A percentile compares a stretch with the other conserved stretches of the same genome.
These are phyloP conservation scores for Nematostella vectensis DNA, from an alignment of 92 coral and sea anemone species.

Conservation along the genomic window DNA sequence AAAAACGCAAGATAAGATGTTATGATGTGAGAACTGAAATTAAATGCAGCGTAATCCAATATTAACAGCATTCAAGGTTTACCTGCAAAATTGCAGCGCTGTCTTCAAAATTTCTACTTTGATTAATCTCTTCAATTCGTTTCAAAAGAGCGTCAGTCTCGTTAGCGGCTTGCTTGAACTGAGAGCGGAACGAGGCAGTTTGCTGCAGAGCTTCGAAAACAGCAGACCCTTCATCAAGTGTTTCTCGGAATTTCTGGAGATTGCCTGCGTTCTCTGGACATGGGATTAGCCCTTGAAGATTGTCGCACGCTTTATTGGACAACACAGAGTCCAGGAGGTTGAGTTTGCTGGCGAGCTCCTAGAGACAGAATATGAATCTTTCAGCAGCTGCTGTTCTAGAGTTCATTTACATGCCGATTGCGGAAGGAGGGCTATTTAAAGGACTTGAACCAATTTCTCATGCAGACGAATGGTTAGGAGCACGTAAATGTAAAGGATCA, in stretches of 20 bases:
- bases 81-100: conserved; percentile 10
- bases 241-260: conserved; percentile 4
- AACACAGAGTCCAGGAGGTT: conserved; percentile 45
- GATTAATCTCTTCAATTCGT: neutral
- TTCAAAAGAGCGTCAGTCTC: conserved; percentile 23
- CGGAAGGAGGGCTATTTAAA: too few species aligned
- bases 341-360: conserved; percentile 54
- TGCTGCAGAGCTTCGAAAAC: conserved; percentile 34
- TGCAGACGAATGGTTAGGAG: too few species aligned
- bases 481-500: too few species aligned
- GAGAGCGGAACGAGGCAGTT: conserved; percentile 54
- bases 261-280: conserved; percentile 11
- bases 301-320: conserved; percentile 47
- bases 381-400: too few species aligned
- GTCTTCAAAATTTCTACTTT: conserved; percentile 4
- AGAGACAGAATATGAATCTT: conserved; percentile 16
- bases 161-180: conserved; percentile 38
- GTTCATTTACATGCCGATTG: too few species aligned
- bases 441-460: too few species aligned
- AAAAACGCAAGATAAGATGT: too few species aligned
- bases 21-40: too few species aligned
- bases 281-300: conserved; percentile 24
- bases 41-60: too few species aligned
- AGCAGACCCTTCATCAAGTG: conserved; percentile 32
- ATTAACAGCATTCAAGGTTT: too few species aligned